These are phyloP conservation scores for Cololabis saira DNA, from an alignment of 2,113 vertebrate species.

Conservation along the genomic window DNA sequence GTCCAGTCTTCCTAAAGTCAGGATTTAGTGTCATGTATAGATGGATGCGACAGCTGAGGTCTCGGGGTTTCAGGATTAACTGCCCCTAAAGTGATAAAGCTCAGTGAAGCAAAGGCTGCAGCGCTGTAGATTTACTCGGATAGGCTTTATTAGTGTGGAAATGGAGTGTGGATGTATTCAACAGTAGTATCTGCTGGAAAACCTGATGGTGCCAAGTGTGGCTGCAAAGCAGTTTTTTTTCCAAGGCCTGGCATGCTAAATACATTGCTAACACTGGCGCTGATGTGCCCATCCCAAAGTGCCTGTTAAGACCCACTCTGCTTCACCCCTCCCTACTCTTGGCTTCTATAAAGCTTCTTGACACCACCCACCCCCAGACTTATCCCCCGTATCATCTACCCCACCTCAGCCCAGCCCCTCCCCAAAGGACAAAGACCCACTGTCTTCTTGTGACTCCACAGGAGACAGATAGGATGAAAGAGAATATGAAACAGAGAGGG, in stretches of 20 bases:
- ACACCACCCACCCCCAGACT: conserved; percentile 15
- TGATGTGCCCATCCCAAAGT: conserved; percentile 43
- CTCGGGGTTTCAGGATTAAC: conserved; percentile 46
- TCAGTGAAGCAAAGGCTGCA: conserved; percentile 23
- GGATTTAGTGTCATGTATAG: conserved; percentile 49
- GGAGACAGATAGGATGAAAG: conserved; percentile 42
- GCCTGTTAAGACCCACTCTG: conserved; percentile 56
- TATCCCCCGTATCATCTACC: conserved; percentile 40
- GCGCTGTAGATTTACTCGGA: conserved; percentile 41
- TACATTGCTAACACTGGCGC: conserved; percentile 29
- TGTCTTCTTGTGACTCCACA: conserved; percentile 57
- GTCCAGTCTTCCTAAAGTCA: conserved; percentile 40
- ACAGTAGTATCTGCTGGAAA: conserved; percentile 39
- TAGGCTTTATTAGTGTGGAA: conserved; percentile 24
- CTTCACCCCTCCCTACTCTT: conserved; percentile 11
- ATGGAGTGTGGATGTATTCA: conserved; percentile 42
- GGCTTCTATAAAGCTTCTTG: conserved; percentile 8
- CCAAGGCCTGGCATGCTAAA: conserved; percentile 24
- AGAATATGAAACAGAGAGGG: conserved; percentile 18
- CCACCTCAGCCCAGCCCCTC: conserved; percentile 38
- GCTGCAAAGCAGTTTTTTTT: conserved; percentile 6
- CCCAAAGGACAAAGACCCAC: conserved; percentile 72
- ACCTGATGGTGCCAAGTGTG: conserved; percentile 3
- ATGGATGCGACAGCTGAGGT: conserved; percentile 61
- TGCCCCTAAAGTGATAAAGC: conserved; percentile 58